Conservation (phyloP, 1,140 invertebrate genomes). For the Pinna nobilis region DNA sequence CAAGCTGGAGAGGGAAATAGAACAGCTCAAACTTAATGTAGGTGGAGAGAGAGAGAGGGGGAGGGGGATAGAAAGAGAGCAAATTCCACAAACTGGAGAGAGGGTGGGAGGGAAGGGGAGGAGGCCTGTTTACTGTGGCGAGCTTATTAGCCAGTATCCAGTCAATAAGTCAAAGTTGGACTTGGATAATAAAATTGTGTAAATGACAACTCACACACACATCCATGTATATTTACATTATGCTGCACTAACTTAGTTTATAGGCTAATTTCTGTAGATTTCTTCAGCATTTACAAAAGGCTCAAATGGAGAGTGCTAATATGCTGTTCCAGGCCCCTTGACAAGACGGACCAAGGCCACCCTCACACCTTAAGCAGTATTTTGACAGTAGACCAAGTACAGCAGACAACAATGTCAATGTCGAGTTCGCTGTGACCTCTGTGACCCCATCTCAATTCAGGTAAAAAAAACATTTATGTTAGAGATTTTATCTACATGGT, state of each 20-base stretch:
- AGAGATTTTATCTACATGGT: not conserved
- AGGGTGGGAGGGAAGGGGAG: not conserved
- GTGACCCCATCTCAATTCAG: conserved; percentile 52
- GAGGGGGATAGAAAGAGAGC: not conserved
- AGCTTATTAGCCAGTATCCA: not conserved
- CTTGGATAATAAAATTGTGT: not conserved
- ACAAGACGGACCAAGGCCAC: conserved; percentile 10
- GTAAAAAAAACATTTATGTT: conserved; percentile 17
- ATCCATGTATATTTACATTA: not conserved
- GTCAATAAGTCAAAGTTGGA: no score
- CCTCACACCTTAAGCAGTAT: no score
- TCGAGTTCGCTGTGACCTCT: conserved; percentile 39
- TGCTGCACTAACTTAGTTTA: not conserved
- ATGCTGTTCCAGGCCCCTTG: conserved; percentile 31
- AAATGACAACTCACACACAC: no score
- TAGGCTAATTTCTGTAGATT: not conserved
- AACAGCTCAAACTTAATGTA: conserved; percentile 54
- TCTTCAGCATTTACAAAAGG: conserved; percentile 44
- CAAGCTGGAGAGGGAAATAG: conserved; percentile 59
- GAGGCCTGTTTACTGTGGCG: not conserved
- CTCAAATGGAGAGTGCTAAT: conserved; percentile 30
- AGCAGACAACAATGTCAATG: conserved; percentile 13
- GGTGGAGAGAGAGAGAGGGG: not conserved
- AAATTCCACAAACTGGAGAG: not conserved
- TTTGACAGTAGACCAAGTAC: conserved; percentile 20